Base-by-base conservation (phyloP, 1,140 invertebrate genomes). In the Drosophila micromelanica region DNA sequence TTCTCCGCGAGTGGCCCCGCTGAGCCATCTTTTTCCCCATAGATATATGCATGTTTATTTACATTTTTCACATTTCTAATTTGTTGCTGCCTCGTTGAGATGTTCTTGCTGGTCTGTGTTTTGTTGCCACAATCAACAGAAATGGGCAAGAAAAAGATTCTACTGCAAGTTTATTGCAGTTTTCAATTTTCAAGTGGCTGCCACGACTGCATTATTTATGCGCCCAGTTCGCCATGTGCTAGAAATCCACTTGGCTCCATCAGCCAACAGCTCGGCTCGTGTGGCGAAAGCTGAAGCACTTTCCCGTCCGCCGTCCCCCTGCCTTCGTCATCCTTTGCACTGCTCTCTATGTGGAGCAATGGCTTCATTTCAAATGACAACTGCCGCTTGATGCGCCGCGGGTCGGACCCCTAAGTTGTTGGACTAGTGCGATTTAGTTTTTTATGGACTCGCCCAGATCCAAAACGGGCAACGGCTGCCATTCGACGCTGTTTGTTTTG, bases 291-390 rank as follows among this genome's bases (percentile, higher is more conserved):
- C 75, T 70, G 52, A 30, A 52, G 23, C 27, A n/a, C 7, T n/a
- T n/a, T 4, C 30, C 13, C 1, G 5, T 20, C 43, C 51, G 13
- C 13, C 1, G 5, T 20, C 43, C 51, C 13, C 11, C 45, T 2
- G 13, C 55, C 15, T 8, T 20, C 32, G 20, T 23, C 38, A 32
- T 13, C 49, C 17, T 27, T 32, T 20, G 37, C 46, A 40, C 48
- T 38, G 62, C 65, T 23, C 20, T 23, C 20, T 42, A 82, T 78
- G 75, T 86, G 82, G 82, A 86, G 82, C 82, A 86, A 86, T 76
- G 82, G 71, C 82, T 86, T 86, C 78, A 86, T 86, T 86, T 70
- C 78, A 64, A 86, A 78, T 87, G 82, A 89, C 82, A 86, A 76
- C 80, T 76, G 82, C 63, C 76, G 78, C 65, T 70, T 82, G 81